Evolutionary conservation across 2,113 vertebrate species (phyloP), one percentile per base, ranked within the genome.

Genomic region (Vulpes lagopus): DNA sequence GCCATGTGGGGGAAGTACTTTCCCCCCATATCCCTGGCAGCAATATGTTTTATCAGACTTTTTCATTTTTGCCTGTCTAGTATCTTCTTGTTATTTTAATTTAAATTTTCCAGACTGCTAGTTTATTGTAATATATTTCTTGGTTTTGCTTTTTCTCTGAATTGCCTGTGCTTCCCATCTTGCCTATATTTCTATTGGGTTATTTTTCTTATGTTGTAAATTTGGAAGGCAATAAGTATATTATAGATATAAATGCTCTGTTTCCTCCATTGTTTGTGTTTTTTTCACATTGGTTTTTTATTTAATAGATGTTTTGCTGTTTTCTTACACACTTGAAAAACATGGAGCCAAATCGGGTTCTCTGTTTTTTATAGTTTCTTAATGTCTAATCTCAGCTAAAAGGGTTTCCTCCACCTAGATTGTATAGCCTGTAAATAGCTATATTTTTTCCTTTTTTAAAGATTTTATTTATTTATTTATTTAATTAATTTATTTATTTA

Each of bases 11-110:
- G 51, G 27, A 82, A 69, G 17, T 38, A 38, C 30, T 65, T 59
- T 57, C 27, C 30, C 2, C 0, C 17, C 17, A 43, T 30, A 62
- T 83, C 35, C 20, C 83, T 95, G 76, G 57, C 12, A 84, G 49
- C 74, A 91, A 35, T 89, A 69, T 20, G 27, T 17, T 65, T 49
- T 74, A 83, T 81, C 11, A 64, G 27, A 43, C 27, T 76, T 95
- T 90, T 85, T 69, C n/a, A 93, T 80, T 80, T 97, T 74, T 93
- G 55, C 57, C 30, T 91, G 11, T 59, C 80, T 69, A 64, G 35
- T 38, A 83, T 91, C 38, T 84, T 25, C 35, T 94, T 87, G 79
- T 59, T 86, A 85, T 82, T 94, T 92, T 87, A 96, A 93, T 84
- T 91, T 87, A 2, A 95, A 95, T 86, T 97, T 90, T 94, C 87